A percentile compares a stretch with the other conserved stretches of the same genome.
phyloP scores from a whole-genome alignment of 1,140 invertebrate genomes.

The Drosophila parabipectinata region DNA sequence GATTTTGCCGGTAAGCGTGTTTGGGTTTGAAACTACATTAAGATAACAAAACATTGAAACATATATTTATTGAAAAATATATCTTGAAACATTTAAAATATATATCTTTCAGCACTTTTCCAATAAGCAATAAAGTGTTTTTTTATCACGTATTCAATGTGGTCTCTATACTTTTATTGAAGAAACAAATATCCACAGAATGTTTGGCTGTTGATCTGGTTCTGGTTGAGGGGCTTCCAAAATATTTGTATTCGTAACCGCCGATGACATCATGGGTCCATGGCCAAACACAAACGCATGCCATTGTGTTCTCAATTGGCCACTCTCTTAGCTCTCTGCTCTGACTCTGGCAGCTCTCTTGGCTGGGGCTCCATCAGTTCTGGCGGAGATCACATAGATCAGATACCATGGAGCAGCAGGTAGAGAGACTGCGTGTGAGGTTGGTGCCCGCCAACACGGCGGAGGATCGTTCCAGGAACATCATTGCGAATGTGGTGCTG shows the following conservation, averaged over 20 bases:
- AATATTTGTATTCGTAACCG: slow-evolving; percentile 10
- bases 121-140: background rate
- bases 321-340: slow-evolving; percentile 1
- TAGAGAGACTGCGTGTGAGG: slow-evolving; percentile 66
- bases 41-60: background rate
- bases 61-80: background rate
- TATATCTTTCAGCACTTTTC: background rate
- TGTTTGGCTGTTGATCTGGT: slow-evolving; percentile 39
- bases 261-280: slow-evolving; percentile 50
- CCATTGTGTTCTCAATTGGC: slow-evolving; percentile 16
- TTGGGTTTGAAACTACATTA: background rate
- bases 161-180: slow-evolving; percentile 34
- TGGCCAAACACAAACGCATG: slow-evolving; percentile 8
- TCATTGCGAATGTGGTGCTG: slow-evolving; percentile 76
- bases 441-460: slow-evolving; percentile 67
- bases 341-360: background rate
- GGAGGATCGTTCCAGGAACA: slow-evolving; percentile 71
- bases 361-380: background rate
- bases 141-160: slow-evolving; percentile 26
- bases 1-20: slow-evolving; percentile 22
- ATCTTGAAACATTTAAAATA: background rate
- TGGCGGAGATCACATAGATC: slow-evolving; percentile 43
- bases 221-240: slow-evolving; percentile 34
- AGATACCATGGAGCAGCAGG: slow-evolving; percentile 71
- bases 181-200: slow-evolving; percentile 43